Conservation (phyloP, 1,140 invertebrate species). For the Oedothorax gibbosus region DNA sequence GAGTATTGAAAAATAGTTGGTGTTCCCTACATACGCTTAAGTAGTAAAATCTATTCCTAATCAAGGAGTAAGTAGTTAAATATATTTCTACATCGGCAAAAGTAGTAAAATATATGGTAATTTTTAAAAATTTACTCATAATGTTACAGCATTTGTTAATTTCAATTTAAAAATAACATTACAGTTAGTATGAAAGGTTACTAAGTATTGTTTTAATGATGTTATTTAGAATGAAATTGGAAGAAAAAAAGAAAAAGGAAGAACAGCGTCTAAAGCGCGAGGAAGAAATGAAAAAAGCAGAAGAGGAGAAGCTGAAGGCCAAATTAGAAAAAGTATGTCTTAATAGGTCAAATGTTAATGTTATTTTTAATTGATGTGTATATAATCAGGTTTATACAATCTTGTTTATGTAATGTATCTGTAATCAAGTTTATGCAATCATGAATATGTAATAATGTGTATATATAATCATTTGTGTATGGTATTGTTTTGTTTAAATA, state of each 20-base stretch:
- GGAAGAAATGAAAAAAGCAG: conserved; percentile 54
- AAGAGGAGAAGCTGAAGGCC: conserved; percentile 50
- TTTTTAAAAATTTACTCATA: too few relatives aligned
- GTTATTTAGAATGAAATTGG: conserved; percentile 22
- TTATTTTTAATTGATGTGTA: background rate
- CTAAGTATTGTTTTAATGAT: background rate
- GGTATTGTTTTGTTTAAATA: too few relatives aligned
- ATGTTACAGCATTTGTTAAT: background rate
- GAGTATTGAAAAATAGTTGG: too few relatives aligned
- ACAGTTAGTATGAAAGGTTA: background rate
- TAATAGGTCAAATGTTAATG: background rate
- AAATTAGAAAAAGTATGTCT: conserved; percentile 51
- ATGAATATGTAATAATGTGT: background rate
- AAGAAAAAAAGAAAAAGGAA: conserved; percentile 56
- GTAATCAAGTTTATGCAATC: background rate
- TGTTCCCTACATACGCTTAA: too few relatives aligned
- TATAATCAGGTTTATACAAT: background rate
- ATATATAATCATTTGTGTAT: too few relatives aligned
- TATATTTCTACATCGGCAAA: too few relatives aligned
- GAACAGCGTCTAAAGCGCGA: conserved; percentile 29
- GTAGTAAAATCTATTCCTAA: too few relatives aligned
- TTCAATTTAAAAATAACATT: background rate
- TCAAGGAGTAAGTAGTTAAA: too few relatives aligned
- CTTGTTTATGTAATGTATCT: too few relatives aligned
- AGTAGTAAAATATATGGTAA: too few relatives aligned